Percentiles rank a stretch among this genome's conserved stretches.
phyloP scores from a whole-genome alignment of 2,888 invertebrate genomes.

The Tinea trinotella region DNA sequence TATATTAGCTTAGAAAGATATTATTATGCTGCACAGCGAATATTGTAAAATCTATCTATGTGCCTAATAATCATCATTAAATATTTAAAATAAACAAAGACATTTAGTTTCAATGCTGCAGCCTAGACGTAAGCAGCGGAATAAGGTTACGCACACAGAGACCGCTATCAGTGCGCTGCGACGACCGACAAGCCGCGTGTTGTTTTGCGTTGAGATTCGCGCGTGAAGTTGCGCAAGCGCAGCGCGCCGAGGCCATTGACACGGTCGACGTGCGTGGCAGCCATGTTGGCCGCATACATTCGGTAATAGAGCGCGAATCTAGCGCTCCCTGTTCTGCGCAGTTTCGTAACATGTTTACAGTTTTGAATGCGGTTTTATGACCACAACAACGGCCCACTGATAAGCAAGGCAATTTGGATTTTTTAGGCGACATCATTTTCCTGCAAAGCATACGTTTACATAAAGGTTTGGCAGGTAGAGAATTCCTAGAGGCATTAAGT shows the following conservation, averaged over 20 bases:
- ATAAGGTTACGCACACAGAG: slow-evolving; percentile 34
- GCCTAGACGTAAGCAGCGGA: slow-evolving; percentile 1
- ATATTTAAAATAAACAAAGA: not conserved
- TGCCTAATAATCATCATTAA: not conserved
- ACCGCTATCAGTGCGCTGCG: slow-evolving; percentile 19
- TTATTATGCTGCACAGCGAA: too few species aligned
- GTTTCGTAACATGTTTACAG: slow-evolving; percentile 49
- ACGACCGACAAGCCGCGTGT: slow-evolving; percentile 26
- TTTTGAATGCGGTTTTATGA: slow-evolving; percentile 14
- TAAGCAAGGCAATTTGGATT: not conserved
- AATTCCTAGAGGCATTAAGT: too few species aligned
- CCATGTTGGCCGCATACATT: slow-evolving; percentile 14
- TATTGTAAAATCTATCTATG: too few species aligned
- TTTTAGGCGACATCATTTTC: not conserved
- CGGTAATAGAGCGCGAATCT: slow-evolving; percentile 59
- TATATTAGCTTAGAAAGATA: too few species aligned
- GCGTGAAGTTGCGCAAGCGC: slow-evolving; percentile 67
- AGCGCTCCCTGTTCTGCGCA: slow-evolving; percentile 51
- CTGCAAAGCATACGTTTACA: not conserved
- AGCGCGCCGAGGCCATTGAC: slow-evolving; percentile 66
- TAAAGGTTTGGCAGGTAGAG: too few species aligned
- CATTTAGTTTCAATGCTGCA: slow-evolving; percentile 13
- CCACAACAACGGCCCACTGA: not conserved
- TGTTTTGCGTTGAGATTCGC: slow-evolving; percentile 72
- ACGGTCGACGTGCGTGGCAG: slow-evolving; percentile 36